These are phyloP conservation scores for Heliconius congener DNA, from an alignment of 1,140 invertebrate species.

Conservation along the genomic window DNA sequence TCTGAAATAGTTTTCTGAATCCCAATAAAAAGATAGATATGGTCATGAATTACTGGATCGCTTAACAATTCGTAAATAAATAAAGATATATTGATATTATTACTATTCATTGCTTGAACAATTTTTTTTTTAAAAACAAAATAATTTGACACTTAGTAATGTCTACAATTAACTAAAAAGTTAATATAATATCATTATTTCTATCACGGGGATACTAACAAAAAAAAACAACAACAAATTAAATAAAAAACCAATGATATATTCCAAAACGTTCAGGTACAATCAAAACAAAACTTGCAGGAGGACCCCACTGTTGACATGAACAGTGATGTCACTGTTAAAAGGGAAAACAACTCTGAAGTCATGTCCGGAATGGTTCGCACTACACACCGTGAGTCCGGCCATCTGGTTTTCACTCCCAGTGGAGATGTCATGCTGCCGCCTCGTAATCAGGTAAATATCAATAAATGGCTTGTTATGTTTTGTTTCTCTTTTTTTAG, in stretches of 20 bases:
- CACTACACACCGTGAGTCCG: constrained; percentile 74
- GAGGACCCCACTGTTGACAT: constrained; percentile 73
- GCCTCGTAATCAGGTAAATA: constrained; percentile 39
- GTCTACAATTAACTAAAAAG: not conserved
- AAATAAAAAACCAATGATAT: constrained; percentile 2
- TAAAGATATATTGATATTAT: no score
- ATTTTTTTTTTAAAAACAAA: no score
- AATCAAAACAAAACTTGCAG: constrained; percentile 45
- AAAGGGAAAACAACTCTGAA: constrained; percentile 70
- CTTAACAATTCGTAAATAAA: no score
- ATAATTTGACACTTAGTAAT: not conserved
- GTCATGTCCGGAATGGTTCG: constrained; percentile 78
- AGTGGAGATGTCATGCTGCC: constrained; percentile 77
- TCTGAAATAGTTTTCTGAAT: not conserved
- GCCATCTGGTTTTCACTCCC: constrained; percentile 76
- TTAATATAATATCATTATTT: not conserved
- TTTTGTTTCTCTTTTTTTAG: no score
- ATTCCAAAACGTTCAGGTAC: constrained; percentile 24
- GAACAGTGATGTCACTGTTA: constrained; percentile 51
- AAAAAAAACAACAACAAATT: not conserved
- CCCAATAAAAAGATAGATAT: not conserved
- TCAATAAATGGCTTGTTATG: no score
- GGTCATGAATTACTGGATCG: no score
- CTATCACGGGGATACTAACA: not conserved
- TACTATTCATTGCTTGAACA: no score